phyloP scores from a whole-genome alignment of 2,888 invertebrate genomes.

The Odontocerum albicorne region DNA sequence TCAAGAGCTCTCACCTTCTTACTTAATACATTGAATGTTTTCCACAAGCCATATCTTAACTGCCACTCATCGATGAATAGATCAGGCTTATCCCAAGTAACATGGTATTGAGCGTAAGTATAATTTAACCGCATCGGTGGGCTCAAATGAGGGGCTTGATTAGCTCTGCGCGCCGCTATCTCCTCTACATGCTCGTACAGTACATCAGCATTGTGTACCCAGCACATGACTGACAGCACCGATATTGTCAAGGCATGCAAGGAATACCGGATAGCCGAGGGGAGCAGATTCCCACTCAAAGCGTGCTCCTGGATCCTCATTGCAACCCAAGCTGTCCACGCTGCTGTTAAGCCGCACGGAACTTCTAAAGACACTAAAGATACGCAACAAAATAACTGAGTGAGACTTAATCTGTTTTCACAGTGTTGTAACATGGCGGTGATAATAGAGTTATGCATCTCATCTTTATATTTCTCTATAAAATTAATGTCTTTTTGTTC shows the following conservation, averaged over 20 bases:
- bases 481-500: slow-evolving; percentile 54
- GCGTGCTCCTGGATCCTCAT: slow-evolving; percentile 64
- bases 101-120: slow-evolving; percentile 56
- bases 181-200: slow-evolving; percentile 61
- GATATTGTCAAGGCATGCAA: slow-evolving; percentile 62
- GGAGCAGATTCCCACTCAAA: slow-evolving; percentile 45
- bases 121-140: slow-evolving; percentile 60
- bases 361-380: slow-evolving; percentile 60
- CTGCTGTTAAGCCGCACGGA: slow-evolving; percentile 63
- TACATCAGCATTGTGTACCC: slow-evolving; percentile 58
- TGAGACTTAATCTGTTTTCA: slow-evolving; percentile 52
- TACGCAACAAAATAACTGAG: slow-evolving; percentile 57
- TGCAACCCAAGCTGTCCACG: slow-evolving; percentile 57
- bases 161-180: slow-evolving; percentile 58
- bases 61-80: slow-evolving; percentile 69
- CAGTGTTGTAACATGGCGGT: slow-evolving; percentile 53
- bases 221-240: slow-evolving; percentile 63
- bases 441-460: slow-evolving; percentile 50
- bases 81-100: slow-evolving; percentile 62
- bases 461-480: slow-evolving; percentile 52
- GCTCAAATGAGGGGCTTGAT: slow-evolving; percentile 65
- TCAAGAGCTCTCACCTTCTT: too few species aligned
- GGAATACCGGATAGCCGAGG: slow-evolving; percentile 50
- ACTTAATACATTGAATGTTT: slow-evolving; percentile 50
- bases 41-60: slow-evolving; percentile 64